Evolutionary conservation across 2,797 vertebrate species (phyloP), one percentile per base, ranked within the genome.

Genomic region (Morus bassanus): DNA sequence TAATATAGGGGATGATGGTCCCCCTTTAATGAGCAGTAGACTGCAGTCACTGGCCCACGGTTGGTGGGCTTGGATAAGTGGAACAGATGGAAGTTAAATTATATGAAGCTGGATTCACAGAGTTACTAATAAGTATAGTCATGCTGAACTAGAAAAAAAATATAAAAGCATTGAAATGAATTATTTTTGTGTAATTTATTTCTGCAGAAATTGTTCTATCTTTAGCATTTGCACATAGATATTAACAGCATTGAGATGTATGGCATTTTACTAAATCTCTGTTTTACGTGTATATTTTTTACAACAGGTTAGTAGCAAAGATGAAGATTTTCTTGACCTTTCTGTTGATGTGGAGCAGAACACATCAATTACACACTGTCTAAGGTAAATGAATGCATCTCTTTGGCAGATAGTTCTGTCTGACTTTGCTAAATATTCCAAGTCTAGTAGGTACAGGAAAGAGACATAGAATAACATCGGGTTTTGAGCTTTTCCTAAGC

Each of bases 301-400:
- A 33, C 87, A 94, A 91, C 98, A 99, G 99, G 99, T 99, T 95
- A 99, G 99, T 98, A 99, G 99, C 98, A 99, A 99, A 98, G 99
- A 99, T 93, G 99, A 99, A 98, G 99, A 99, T 97, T 99, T 99
- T 97, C 98, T 99, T 97, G 99, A 99, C 97, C 99, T 99, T 89
- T 99, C 99, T 93, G 99, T 99, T 94, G 99, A 99, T 72, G 99
- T 99, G 97, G 99, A 99, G 96, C 99, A 99, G 98, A 99, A 99
- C 95, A 99, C 99, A 68, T 99, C 99, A 30, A 99, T 99, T 97
- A 99, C 99, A 75, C 99, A 99, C 97, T 99, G 99, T 97, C 98
- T 99, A 98, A 99, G 99, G 99, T 99, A 98, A 98, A 68, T 23
- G 7, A 65, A 11, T 60, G 22, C 28, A 51, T n/a, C 48, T 76